Percentiles rank a stretch among this genome's conserved stretches.
These are phyloP conservation scores for Leucophenga varia DNA, from an alignment of 1,140 invertebrate species.

Conservation along the genomic window DNA sequence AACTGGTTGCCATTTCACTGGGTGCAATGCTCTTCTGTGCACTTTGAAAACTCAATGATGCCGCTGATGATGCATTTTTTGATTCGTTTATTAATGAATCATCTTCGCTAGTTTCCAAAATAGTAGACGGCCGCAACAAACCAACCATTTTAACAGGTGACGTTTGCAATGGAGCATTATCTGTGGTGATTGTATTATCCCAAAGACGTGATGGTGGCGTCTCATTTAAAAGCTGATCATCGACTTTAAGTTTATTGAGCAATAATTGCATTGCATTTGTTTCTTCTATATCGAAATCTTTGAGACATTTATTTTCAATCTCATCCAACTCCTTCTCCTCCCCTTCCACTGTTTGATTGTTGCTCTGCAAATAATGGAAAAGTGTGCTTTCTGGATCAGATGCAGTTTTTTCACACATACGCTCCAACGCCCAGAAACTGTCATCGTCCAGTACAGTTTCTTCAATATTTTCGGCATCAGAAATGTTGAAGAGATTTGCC, in stretches of 20 bases:
- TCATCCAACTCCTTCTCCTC: not conserved
- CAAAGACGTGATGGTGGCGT: conserved; percentile 43
- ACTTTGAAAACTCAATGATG: conserved; percentile 34
- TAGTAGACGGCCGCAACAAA: conserved; percentile 44
- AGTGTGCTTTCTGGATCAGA: conserved; percentile 50
- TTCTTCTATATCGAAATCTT: conserved; percentile 27
- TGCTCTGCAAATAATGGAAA: conserved; percentile 41
- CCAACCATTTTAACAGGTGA: conserved; percentile 52
- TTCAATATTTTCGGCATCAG: not conserved
- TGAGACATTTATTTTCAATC: not conserved
- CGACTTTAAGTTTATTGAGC: too few species aligned
- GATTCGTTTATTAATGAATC: conserved; percentile 23
- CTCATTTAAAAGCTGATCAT: conserved; percentile 28
- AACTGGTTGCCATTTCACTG: conserved; percentile 27
- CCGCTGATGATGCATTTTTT: conserved; percentile 21
- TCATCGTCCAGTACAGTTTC: conserved; percentile 16
- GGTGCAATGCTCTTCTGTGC: conserved; percentile 12
- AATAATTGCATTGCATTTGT: conserved; percentile 29
- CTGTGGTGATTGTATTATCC: conserved; percentile 31
- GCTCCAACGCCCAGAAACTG: conserved; percentile 41
- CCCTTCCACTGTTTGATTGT: conserved; percentile 15
- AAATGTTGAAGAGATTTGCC: too few species aligned
- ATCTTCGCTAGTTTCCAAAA: conserved; percentile 35
- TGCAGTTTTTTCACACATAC: conserved; percentile 47
- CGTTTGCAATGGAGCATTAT: conserved; percentile 11